A percentile compares a stretch with the other conserved stretches of the same genome.
phyloP scores from a whole-genome alignment of 2,797 vertebrate genomes.

The Dryobates pubescens region DNA sequence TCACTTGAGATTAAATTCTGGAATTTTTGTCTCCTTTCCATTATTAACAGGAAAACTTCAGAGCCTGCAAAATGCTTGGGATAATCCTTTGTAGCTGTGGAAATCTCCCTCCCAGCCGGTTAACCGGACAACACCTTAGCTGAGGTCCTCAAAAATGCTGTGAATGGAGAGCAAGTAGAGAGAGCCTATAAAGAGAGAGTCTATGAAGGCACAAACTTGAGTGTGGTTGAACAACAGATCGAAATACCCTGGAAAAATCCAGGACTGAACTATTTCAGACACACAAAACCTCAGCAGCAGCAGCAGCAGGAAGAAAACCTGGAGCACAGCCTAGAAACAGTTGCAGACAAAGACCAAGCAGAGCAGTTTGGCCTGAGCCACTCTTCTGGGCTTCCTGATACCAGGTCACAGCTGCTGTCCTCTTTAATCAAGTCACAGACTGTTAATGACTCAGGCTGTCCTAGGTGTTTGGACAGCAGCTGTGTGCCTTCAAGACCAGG shows the following conservation, averaged over 20 bases:
- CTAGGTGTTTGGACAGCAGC: background rate
- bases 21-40: background rate
- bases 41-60: background rate
- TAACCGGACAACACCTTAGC: background rate
- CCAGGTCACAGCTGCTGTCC: conserved; percentile 13
- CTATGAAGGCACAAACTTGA: background rate
- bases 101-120: background rate
- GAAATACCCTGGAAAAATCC: background rate
- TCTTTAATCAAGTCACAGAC: background rate
- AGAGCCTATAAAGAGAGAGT: background rate
- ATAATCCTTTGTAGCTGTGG: background rate
- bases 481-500: background rate
- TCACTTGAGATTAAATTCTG: background rate
- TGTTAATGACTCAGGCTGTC: background rate
- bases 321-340: conserved; percentile 16
- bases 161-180: background rate
- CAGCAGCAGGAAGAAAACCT: background rate
- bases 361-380: background rate
- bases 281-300: background rate
- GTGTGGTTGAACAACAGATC: background rate
- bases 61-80: background rate
- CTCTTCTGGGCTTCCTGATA: background rate
- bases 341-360: background rate
- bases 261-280: background rate
- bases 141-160: background rate